Percentiles rank a stretch among this genome's conserved stretches.
phyloP scores from a whole-genome alignment of 1,140 invertebrate genomes.

The Thaumetopoea pityocampa region DNA sequence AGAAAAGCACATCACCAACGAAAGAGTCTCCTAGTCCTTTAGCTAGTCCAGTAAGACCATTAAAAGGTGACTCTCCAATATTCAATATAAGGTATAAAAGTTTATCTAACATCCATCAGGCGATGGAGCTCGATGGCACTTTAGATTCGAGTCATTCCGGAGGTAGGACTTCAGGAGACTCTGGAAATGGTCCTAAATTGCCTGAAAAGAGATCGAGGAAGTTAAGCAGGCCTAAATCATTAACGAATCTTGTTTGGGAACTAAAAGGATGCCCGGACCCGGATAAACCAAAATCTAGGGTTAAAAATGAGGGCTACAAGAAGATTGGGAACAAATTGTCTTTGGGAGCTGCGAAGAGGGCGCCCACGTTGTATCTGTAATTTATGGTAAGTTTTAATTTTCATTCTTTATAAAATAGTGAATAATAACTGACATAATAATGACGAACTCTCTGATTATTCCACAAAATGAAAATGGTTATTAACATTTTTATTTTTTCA shows the following conservation, averaged over 20 bases:
- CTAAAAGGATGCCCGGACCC: constrained; percentile 78
- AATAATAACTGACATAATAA: no score
- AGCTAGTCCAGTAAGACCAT: constrained; percentile 71
- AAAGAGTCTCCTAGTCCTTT: constrained; percentile 81
- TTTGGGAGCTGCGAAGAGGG: constrained; percentile 68
- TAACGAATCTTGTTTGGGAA: constrained; percentile 92
- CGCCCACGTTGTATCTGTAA: constrained; percentile 72
- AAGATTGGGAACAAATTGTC: constrained; percentile 71
- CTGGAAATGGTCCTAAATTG: constrained; percentile 85
- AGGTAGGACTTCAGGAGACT: constrained; percentile 89
- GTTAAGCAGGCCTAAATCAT: constrained; percentile 85
- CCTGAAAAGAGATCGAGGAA: constrained; percentile 88
- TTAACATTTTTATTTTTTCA: no score
- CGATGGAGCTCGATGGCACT: constrained; percentile 87
- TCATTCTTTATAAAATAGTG: neutral
- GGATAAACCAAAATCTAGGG: constrained; percentile 77
- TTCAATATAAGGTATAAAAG: constrained; percentile 91
- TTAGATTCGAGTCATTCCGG: constrained; percentile 92
- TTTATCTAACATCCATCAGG: constrained; percentile 85
- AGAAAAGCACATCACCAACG: constrained; percentile 84
- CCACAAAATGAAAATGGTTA: no score
- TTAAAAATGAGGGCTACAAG: constrained; percentile 76
- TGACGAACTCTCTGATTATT: no score
- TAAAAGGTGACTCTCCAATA: constrained; percentile 84
- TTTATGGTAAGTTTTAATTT: constrained; percentile 41